Conservation (phyloP, 2,888 invertebrate genomes). For the Rugalucina vietnamica region DNA sequence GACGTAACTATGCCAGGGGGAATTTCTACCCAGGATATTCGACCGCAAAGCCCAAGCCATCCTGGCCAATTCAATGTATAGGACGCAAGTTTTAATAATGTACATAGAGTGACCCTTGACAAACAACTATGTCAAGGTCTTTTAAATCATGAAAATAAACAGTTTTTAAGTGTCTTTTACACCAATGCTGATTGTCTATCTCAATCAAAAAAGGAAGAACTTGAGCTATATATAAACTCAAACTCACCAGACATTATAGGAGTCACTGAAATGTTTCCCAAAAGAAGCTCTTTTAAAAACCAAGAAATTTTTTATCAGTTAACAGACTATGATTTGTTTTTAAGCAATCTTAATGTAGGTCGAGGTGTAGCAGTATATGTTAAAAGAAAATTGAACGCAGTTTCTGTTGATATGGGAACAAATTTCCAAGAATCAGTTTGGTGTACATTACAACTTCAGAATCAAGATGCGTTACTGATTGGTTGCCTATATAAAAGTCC, state of each 20-base stretch:
- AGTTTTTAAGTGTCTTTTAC: background rate
- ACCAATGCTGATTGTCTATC: background rate
- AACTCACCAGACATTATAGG: background rate
- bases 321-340: background rate
- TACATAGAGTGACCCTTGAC: background rate
- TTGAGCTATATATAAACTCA: background rate
- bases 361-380: background rate
- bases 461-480: background rate
- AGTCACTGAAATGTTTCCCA: background rate
- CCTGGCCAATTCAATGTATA: background rate
- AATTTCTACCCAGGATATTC: background rate
- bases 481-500: conserved; percentile 19
- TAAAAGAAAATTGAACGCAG: background rate
- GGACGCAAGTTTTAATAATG: background rate
- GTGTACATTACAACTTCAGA: background rate
- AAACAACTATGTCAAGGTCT: too few relatives aligned
- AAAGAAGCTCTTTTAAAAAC: background rate
- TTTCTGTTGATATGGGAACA: too few relatives aligned
- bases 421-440: background rate
- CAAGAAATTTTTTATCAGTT: background rate
- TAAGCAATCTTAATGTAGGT: background rate
- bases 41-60: background rate
- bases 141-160: background rate
- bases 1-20: too few relatives aligned
- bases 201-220: background rate